These are phyloP conservation scores for Melanotaenia duboulayi DNA, from an alignment of 2,113 vertebrate genomes.

Conservation along the genomic window DNA sequence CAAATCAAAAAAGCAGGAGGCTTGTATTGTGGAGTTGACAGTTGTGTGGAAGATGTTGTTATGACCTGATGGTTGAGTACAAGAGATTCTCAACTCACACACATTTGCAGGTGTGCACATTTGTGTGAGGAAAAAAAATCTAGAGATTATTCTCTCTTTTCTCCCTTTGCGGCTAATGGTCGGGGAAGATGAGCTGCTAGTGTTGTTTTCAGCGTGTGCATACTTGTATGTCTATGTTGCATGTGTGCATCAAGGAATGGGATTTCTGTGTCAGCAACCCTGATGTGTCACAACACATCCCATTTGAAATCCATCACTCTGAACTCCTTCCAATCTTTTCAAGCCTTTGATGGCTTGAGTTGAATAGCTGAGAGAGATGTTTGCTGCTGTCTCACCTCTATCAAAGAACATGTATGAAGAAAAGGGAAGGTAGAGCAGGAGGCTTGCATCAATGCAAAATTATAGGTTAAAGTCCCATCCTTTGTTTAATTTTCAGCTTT, in stretches of 20 bases:
- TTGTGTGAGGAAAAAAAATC: background rate
- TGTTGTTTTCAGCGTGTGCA: slow-evolving; percentile 20
- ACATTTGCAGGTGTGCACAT: slow-evolving; percentile 24
- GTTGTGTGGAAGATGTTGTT: slow-evolving; percentile 42
- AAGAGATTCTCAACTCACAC: slow-evolving; percentile 2
- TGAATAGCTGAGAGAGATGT: slow-evolving; percentile 38
- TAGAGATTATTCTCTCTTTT: slow-evolving; percentile 8
- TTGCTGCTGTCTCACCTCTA: slow-evolving; percentile 46
- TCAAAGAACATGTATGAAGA: slow-evolving; percentile 35
- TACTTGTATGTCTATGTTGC: background rate
- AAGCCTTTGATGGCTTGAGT: slow-evolving; percentile 42
- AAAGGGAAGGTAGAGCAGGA: slow-evolving; percentile 3
- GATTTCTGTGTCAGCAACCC: slow-evolving; percentile 42
- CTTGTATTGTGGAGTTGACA: slow-evolving; percentile 59
- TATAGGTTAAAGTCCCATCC: background rate
- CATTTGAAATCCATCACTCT: slow-evolving; percentile 58
- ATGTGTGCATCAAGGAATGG: slow-evolving; percentile 8
- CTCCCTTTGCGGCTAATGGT: background rate
- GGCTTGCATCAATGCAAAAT: background rate
- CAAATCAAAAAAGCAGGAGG: slow-evolving; percentile 53
- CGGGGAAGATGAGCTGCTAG: slow-evolving; percentile 11
- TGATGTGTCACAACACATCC: slow-evolving; percentile 52
- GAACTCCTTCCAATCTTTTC: slow-evolving; percentile 42
- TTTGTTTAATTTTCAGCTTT: background rate
- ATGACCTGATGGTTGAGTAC: slow-evolving; percentile 45